phyloP scores from a whole-genome alignment of 2,113 vertebrate species.

The Oreochromis spilurus region DNA sequence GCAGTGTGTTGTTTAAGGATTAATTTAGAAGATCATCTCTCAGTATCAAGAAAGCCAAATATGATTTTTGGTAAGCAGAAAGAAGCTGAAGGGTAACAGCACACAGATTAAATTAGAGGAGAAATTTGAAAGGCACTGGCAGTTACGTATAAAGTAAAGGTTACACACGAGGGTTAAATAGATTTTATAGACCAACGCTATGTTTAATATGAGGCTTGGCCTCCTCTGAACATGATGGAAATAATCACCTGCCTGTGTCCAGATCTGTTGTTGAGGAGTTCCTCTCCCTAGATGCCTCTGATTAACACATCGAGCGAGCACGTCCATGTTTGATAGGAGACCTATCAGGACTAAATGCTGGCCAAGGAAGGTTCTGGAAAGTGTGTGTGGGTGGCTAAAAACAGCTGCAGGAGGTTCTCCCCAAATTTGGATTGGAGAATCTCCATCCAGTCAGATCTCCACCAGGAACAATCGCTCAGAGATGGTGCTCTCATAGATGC shows the following conservation, averaged over 20 bases:
- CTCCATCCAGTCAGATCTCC: not conserved
- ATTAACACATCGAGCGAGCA: not conserved
- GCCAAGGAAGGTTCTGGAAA: too few species aligned
- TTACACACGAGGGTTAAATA: not conserved
- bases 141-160: not conserved
- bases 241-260: not conserved
- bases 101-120: not conserved
- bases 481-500: not conserved
- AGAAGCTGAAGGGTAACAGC: not conserved
- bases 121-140: not conserved
- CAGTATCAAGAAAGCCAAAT: not conserved
- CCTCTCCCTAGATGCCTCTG: not conserved
- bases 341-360: not conserved
- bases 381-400: too few species aligned
- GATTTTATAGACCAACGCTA: not conserved
- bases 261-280: not conserved
- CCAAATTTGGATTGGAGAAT: not conserved
- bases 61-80: not conserved
- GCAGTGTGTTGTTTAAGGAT: not conserved
- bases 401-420: not conserved
- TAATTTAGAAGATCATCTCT: not conserved
- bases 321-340: not conserved
- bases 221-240: not conserved
- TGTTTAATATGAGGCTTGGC: not conserved
- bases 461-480: not conserved